Evolutionary conservation across 1,140 invertebrate species (phyloP).

Genomic region (Panagrolaimus sp.): DNA sequence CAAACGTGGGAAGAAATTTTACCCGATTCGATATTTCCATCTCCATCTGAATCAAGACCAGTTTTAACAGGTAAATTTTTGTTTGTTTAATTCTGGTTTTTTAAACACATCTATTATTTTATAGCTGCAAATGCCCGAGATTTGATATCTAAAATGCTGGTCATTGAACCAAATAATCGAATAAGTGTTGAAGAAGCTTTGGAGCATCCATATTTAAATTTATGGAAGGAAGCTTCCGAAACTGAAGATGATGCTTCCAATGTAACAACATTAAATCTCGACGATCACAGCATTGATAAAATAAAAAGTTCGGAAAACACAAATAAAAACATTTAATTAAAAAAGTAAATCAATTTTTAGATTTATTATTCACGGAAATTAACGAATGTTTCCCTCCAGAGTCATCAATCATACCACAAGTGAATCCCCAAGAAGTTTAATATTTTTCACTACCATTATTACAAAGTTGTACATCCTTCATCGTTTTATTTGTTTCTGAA

Average conservation of each 20-base stretch:
- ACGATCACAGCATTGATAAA: too few relatives aligned
- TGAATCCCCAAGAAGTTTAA: too few relatives aligned
- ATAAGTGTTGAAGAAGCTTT: constrained; percentile 97
- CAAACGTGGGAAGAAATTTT: constrained; percentile 82
- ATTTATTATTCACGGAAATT: too few relatives aligned
- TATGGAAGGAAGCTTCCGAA: constrained; percentile 67
- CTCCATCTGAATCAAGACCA: neutral
- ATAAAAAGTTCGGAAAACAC: too few relatives aligned
- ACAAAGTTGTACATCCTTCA: too few relatives aligned
- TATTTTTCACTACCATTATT: too few relatives aligned
- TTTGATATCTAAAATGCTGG: constrained; percentile 92
- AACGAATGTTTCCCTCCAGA: too few relatives aligned
- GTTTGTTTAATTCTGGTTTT: neutral
- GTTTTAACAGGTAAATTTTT: neutral
- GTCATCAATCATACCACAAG: too few relatives aligned
- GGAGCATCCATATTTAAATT: constrained; percentile 96
- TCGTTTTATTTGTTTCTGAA: too few relatives aligned
- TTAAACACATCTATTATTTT: constrained; percentile 65
- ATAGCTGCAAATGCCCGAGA: constrained; percentile 69
- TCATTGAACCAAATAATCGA: constrained; percentile 91
- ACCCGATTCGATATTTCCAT: constrained; percentile 94
- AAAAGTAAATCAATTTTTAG: too few relatives aligned
- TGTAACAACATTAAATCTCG: too few relatives aligned
- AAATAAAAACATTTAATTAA: too few relatives aligned
- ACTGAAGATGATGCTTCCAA: constrained; percentile 54